Base-by-base conservation (phyloP, 2,797 vertebrate species). In the Petrocephalus sullivani region DNA sequence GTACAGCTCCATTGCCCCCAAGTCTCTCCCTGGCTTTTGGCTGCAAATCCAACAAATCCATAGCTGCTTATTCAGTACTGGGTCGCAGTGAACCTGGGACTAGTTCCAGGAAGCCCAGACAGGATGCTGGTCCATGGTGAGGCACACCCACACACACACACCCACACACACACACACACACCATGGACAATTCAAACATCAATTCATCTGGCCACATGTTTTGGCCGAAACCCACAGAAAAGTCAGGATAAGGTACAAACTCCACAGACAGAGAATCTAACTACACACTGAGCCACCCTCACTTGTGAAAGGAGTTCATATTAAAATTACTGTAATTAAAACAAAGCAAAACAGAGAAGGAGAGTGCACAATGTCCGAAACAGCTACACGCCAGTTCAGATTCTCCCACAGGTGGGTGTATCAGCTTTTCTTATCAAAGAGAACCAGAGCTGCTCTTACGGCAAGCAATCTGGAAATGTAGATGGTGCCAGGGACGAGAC, bases 341-440 rank as follows among this genome's bases (percentile, higher is more conserved):
- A 53, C 7, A 12, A 7, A 54, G 57, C 21, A 37, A 33, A 33
- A 37, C 9, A 33, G 6, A 14, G 9, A 8, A 28, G 5, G 16
- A 85, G 16, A n/a, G 49, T 14, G 21, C 82, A 54, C 9, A 28
- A 33, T 16, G 46, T 23, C 4, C 12, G 0, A 54, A 84, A 21
- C 9, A 12, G 10, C 46, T 53, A 81, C 46, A 51, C 4, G 3
- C 9, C 51, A 6, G 9, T 28, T 28, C 5, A 2, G 7, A 83
- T 83, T 83, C 87, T 88, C 56, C 49, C 71, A 82, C 41, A 9
- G 37, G 14, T 56, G 23, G 51, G 28, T 85, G 87, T 61, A 21
- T 53, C 28, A 56, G 82, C 64, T 46, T 85, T 33, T n/a, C 58
- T 88, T 88, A 88, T 88, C 23, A 51, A 23, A 37, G 56, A 41